These are phyloP conservation scores for Physocephala rufipes DNA, from an alignment of 2,888 invertebrate species.

Conservation along the genomic window DNA sequence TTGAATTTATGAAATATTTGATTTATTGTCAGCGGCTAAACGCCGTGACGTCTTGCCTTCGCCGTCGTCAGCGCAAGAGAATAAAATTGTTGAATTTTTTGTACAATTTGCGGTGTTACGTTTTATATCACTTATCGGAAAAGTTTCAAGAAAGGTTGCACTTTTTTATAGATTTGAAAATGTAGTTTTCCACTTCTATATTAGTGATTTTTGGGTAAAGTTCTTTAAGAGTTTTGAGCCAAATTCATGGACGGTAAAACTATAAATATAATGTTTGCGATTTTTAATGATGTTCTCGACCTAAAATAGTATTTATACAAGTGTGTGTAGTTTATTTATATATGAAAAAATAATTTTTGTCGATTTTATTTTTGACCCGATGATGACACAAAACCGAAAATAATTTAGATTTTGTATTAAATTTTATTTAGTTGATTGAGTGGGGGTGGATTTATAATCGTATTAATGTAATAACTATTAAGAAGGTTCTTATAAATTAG, in stretches of 20 bases:
- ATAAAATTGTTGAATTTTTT: slow-evolving; percentile 26
- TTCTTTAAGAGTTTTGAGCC: slow-evolving; percentile 7
- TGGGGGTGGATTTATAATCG: slow-evolving; percentile 30
- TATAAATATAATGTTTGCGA: too few relatives aligned
- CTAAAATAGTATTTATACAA: too few relatives aligned
- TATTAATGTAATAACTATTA: too few relatives aligned
- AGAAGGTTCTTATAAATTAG: too few relatives aligned
- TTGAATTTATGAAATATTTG: neutral
- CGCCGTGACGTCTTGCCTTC: neutral
- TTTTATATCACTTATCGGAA: slow-evolving; percentile 3
- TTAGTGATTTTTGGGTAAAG: neutral
- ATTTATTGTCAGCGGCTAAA: neutral
- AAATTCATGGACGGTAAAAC: slow-evolving; percentile 24
- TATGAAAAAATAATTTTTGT: too few relatives aligned
- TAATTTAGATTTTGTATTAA: too few relatives aligned
- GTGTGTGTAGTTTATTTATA: too few relatives aligned
- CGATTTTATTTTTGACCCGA: too few relatives aligned
- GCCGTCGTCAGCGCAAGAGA: slow-evolving; percentile 5
- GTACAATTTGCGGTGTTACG: neutral
- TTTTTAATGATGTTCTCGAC: too few relatives aligned
- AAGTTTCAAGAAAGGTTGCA: too few relatives aligned
- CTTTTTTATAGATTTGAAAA: too few relatives aligned
- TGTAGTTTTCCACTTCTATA: neutral
- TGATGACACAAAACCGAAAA: too few relatives aligned
- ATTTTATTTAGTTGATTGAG: slow-evolving; percentile 16